These are phyloP conservation scores for Microtus richardsoni DNA, from an alignment of 2,113 vertebrate genomes.

Conservation along the genomic window DNA sequence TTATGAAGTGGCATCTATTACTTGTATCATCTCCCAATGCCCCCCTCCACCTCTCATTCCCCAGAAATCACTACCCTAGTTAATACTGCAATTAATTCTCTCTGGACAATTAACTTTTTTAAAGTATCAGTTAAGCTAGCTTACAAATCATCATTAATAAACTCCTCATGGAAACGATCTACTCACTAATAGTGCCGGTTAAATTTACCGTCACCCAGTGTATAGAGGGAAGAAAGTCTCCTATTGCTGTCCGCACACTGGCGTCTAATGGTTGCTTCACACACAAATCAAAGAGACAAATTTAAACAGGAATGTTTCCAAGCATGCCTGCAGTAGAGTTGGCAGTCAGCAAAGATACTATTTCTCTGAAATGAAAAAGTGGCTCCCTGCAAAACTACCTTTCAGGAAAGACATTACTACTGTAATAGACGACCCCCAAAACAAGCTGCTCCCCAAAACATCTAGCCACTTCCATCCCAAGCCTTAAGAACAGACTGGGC, in stretches of 20 bases:
- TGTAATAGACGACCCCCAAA: slow-evolving; percentile 17
- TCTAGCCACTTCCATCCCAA: not conserved
- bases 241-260: not conserved
- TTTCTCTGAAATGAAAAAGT: slow-evolving; percentile 61
- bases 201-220: slow-evolving; percentile 70
- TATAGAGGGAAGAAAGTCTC: slow-evolving; percentile 64
- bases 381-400: slow-evolving; percentile 13
- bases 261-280: not conserved
- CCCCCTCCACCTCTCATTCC: not conserved
- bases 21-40: not conserved
- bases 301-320: slow-evolving; percentile 4
- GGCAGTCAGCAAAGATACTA: not conserved
- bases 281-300: not conserved
- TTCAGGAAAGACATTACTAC: slow-evolving; percentile 1
- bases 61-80: not conserved
- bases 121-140: slow-evolving; percentile 52
- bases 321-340: not conserved
- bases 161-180: slow-evolving; percentile 58
- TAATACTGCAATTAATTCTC: slow-evolving; percentile 68
- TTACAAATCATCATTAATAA: slow-evolving; percentile 65
- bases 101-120: slow-evolving; percentile 52
- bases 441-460: not conserved
- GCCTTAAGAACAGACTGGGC: slow-evolving; percentile 25
- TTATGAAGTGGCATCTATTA: not conserved
- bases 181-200: slow-evolving; percentile 59